These are phyloP conservation scores for Cyclina sinensis DNA, from an alignment of 1,140 invertebrate species.

Conservation along the genomic window DNA sequence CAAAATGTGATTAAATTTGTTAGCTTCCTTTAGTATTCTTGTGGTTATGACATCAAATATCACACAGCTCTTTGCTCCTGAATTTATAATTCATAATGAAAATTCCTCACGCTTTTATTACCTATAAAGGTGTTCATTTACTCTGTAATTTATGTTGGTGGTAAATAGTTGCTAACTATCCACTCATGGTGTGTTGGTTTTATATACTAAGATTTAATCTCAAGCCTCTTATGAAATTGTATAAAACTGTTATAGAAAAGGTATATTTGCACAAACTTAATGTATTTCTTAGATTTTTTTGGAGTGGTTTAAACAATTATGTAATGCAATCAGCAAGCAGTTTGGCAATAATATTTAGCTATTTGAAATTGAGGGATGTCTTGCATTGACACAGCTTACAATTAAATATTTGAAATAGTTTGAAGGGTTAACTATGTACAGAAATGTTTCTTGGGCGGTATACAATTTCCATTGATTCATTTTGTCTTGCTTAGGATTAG, in stretches of 20 bases:
- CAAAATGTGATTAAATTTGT: constrained; percentile 4
- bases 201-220: background rate
- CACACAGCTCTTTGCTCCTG: constrained; percentile 2
- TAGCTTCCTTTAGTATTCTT: background rate
- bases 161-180: constrained; percentile 9
- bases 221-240: background rate
- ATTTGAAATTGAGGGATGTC: background rate
- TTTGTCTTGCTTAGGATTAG: too few species aligned
- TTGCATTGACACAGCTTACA: background rate
- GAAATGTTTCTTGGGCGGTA: background rate
- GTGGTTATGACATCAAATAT: constrained; percentile 12
- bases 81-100: constrained; percentile 31
- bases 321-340: background rate
- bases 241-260: background rate
- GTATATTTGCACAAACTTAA: constrained; percentile 25
- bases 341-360: background rate
- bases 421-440: background rate
- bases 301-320: background rate
- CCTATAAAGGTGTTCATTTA: constrained; percentile 26
- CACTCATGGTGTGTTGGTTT: background rate
- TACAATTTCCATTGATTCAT: too few species aligned
- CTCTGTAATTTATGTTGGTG: constrained; percentile 31
- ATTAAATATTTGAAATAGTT: background rate
- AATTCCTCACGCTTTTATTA: constrained; percentile 18
- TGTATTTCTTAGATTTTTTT: background rate